These are phyloP conservation scores for Aproaerema taeniolella DNA, from an alignment of 2,888 invertebrate species.

Conservation along the genomic window DNA sequence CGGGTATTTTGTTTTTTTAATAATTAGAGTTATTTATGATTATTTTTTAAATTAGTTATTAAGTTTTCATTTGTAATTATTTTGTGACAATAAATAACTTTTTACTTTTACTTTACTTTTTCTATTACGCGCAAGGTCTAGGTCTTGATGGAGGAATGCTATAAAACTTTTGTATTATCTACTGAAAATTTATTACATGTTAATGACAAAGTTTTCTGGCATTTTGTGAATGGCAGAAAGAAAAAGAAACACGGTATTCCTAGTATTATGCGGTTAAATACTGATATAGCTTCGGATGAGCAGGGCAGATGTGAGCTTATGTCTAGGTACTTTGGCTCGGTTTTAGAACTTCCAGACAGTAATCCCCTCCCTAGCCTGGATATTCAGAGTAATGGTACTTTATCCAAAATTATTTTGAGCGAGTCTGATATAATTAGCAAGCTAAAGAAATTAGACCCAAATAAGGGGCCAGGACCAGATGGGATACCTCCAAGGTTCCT, in stretches of 20 bases:
- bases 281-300: background rate
- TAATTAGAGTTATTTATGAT: too few relatives aligned
- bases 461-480: conserved; percentile 1
- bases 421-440: background rate
- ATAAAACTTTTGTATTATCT: conserved; percentile 5
- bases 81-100: too few relatives aligned
- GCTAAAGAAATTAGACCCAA: background rate
- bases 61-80: too few relatives aligned
- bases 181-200: conserved; percentile 8
- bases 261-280: background rate
- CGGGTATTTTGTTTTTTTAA: too few relatives aligned
- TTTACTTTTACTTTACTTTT: too few relatives aligned
- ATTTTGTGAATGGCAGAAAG: conserved; percentile 14
- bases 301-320: background rate
- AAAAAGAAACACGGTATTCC: background rate
- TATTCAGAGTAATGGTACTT: background rate
- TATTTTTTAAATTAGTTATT: too few relatives aligned
- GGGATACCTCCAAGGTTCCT: background rate
- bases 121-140: conserved; percentile 14
- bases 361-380: background rate
- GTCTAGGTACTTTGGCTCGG: background rate
- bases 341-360: background rate
- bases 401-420: background rate
- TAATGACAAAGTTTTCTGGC: conserved; percentile 14
- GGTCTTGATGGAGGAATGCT: conserved; percentile 9